These are phyloP conservation scores for Lanius ludovicianus DNA, from an alignment of 2,113 vertebrate species.

Conservation along the genomic window DNA sequence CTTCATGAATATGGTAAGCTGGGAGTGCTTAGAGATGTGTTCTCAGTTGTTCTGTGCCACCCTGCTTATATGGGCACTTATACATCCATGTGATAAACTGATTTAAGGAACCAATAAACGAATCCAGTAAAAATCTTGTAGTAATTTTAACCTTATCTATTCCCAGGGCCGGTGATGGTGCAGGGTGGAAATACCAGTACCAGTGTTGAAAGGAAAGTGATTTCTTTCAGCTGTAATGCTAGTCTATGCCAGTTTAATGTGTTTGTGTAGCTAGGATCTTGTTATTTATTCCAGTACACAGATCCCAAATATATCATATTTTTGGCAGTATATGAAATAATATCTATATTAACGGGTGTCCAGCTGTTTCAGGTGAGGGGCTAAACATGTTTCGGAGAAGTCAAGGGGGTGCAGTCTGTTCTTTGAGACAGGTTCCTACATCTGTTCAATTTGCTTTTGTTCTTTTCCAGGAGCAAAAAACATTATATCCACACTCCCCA, in stretches of 20 bases:
- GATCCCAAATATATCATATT: background rate
- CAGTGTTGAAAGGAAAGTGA: background rate
- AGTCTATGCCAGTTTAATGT: background rate
- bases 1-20: conserved; percentile 55
- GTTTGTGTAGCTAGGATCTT: background rate
- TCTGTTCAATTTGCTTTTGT: background rate
- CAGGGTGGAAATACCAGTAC: background rate
- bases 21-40: background rate
- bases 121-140: background rate
- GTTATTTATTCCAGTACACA: background rate
- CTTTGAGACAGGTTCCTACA: background rate
- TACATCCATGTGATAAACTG: background rate
- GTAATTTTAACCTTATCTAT: background rate
- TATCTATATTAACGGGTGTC: background rate
- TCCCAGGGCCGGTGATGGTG: background rate
- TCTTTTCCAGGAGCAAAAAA: background rate
- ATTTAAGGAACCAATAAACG: background rate
- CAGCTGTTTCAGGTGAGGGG: conserved; percentile 1
- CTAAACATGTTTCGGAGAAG: conserved; percentile 10
- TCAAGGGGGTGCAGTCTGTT: background rate
- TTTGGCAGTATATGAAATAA: conserved; percentile 14
- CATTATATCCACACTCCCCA: accelerated
- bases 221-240: background rate
- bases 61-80: background rate
- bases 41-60: background rate